These are phyloP conservation scores for Nothocercus nigrocapillus DNA, from an alignment of 2,113 vertebrate genomes.

Conservation along the genomic window DNA sequence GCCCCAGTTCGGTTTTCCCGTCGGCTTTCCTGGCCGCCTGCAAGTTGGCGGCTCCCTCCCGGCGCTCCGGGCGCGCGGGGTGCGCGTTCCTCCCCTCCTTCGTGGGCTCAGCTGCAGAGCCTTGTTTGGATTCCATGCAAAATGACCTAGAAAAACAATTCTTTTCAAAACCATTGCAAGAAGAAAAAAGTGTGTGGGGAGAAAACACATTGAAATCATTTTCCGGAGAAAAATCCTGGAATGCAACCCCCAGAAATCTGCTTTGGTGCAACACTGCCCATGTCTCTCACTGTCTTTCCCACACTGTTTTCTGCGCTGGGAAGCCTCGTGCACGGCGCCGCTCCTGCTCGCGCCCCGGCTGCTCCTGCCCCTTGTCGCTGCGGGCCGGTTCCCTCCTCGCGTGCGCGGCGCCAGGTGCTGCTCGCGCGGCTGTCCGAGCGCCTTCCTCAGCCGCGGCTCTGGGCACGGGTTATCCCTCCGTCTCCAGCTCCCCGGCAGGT, in stretches of 20 bases:
- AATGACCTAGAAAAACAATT: constrained; percentile 69
- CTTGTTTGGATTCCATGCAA: constrained; percentile 60
- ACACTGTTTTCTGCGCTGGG: constrained; percentile 6
- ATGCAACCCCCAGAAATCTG: constrained; percentile 8
- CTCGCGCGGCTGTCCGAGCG: too few relatives aligned
- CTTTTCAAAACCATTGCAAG: constrained; percentile 37
- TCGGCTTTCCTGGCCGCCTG: constrained; percentile 62
- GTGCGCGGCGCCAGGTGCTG: too few relatives aligned
- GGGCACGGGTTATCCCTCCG: too few relatives aligned
- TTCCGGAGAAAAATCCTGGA: constrained; percentile 9
- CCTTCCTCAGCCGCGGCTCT: too few relatives aligned
- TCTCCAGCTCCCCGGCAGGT: too few relatives aligned
- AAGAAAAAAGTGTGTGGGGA: not conserved
- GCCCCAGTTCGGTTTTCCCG: constrained; percentile 72
- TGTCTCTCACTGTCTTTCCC: not conserved
- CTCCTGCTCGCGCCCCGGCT: too few relatives aligned
- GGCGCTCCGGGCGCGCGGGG: not conserved
- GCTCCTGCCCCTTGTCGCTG: too few relatives aligned
- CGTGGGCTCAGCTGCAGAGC: constrained; percentile 46
- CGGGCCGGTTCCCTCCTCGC: too few relatives aligned
- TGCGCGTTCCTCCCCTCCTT: constrained; percentile 21
- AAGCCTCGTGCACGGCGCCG: too few relatives aligned
- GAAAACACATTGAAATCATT: constrained; percentile 60
- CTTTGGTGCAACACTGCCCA: not conserved
- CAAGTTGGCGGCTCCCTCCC: constrained; percentile 42